Evolutionary conservation across 2,113 vertebrate species (phyloP).

Genomic region (Kryptolebias marmoratus): DNA sequence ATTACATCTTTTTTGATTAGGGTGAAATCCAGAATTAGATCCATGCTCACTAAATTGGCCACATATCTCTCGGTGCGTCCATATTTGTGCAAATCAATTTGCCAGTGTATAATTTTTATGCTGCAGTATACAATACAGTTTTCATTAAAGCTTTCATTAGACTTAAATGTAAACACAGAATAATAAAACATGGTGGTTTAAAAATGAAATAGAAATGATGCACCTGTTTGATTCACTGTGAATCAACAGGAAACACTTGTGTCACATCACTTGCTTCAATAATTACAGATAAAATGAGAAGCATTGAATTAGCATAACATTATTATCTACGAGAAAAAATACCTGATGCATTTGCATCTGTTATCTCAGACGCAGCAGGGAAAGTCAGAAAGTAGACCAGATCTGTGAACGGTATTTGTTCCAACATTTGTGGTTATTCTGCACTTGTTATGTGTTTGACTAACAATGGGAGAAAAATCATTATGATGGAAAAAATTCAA

Average conservation of each 20-base stretch:
- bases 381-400: too few relatives aligned
- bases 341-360: background rate
- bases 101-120: constrained; percentile 35
- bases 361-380: background rate
- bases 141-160: constrained; percentile 13
- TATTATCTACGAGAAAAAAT: background rate
- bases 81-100: constrained; percentile 58
- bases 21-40: constrained; percentile 79
- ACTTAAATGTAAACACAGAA: background rate
- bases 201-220: constrained; percentile 16
- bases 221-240: constrained; percentile 62
- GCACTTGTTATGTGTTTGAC: too few relatives aligned
- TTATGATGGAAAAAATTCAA: too few relatives aligned
- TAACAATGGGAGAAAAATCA: too few relatives aligned
- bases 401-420: too few relatives aligned
- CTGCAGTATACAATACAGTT: constrained; percentile 29
- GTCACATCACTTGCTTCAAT: constrained; percentile 24
- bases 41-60: constrained; percentile 67
- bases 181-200: background rate
- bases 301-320: background rate
- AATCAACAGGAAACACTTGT: constrained; percentile 50
- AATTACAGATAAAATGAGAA: background rate
- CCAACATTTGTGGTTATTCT: too few relatives aligned
- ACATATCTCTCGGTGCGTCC: constrained; percentile 52
- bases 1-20: constrained; percentile 80